Percentiles rank a stretch among this genome's conserved stretches.
phyloP scores from a whole-genome alignment of 2,797 vertebrate genomes.

The Natrix natrix region DNA sequence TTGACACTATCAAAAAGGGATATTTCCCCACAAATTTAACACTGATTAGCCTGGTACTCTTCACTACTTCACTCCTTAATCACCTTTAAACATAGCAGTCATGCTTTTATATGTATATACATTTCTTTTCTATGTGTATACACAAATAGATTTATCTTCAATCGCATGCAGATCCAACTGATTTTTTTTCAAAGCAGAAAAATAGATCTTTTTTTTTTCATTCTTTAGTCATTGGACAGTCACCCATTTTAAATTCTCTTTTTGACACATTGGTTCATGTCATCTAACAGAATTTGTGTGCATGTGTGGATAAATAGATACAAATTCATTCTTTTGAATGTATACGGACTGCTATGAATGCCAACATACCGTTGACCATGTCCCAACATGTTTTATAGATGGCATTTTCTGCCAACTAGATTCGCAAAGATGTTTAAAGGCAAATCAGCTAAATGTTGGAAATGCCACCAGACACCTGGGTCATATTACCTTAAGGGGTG shows the following conservation, averaged over 20 bases:
- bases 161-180: neutral
- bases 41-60: neutral
- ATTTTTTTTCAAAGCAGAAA: neutral
- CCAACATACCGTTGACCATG: neutral
- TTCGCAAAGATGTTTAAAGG: no score
- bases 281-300: neutral
- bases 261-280: neutral
- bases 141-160: neutral
- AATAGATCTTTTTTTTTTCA: neutral
- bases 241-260: neutral
- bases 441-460: no score
- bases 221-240: neutral
- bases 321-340: neutral
- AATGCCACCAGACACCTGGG: no score
- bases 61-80: neutral
- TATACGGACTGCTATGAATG: neutral
- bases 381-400: no score
- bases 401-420: no score
- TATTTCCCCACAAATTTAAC: neutral
- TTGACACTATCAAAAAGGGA: neutral
- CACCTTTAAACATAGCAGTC: neutral
- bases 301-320: neutral
- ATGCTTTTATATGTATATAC: neutral
- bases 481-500: no score
- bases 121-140: neutral